phyloP scores from a whole-genome alignment of 2,888 invertebrate genomes.

The Dexiosoma caninum region DNA sequence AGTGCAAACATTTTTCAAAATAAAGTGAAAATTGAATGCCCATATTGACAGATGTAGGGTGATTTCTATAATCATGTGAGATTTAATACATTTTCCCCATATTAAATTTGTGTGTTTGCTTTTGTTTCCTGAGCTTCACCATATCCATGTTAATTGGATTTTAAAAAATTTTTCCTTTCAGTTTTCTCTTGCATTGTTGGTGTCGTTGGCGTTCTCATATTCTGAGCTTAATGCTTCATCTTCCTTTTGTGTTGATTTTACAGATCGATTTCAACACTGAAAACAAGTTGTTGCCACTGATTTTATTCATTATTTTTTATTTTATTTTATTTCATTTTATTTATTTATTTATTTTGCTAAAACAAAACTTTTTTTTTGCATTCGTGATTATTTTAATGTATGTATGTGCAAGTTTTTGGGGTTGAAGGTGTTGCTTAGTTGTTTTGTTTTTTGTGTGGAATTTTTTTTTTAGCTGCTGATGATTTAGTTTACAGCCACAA shows the following conservation, averaged over 20 bases:
- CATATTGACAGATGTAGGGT: not conserved
- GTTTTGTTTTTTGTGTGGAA: slow-evolving; percentile 14
- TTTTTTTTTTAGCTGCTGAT: slow-evolving; percentile 20
- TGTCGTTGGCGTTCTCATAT: slow-evolving; percentile 19
- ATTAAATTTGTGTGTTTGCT: not conserved
- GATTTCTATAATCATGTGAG: not conserved
- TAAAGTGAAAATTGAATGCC: too few species aligned
- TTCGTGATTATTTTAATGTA: slow-evolving; percentile 37
- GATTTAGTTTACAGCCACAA: slow-evolving; percentile 10
- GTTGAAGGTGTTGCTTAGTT: slow-evolving; percentile 63
- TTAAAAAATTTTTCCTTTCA: not conserved
- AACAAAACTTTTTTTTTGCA: slow-evolving; percentile 4
- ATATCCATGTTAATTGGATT: slow-evolving; percentile 55
- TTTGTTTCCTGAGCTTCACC: slow-evolving; percentile 55
- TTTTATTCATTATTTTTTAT: too few species aligned
- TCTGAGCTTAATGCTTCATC: slow-evolving; percentile 48
- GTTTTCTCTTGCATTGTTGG: slow-evolving; percentile 9
- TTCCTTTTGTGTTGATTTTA: slow-evolving; percentile 57
- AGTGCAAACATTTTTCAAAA: too few species aligned
- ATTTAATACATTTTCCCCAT: slow-evolving; percentile 13
- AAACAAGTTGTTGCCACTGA: slow-evolving; percentile 37
- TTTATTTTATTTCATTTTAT: too few species aligned
- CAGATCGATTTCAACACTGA: slow-evolving; percentile 32
- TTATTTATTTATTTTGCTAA: not conserved
- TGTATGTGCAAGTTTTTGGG: slow-evolving; percentile 45